Percentiles rank a stretch among this genome's conserved stretches.
These are phyloP conservation scores for Drosophila prostipennis DNA, from an alignment of 2,888 invertebrate species.

Conservation along the genomic window DNA sequence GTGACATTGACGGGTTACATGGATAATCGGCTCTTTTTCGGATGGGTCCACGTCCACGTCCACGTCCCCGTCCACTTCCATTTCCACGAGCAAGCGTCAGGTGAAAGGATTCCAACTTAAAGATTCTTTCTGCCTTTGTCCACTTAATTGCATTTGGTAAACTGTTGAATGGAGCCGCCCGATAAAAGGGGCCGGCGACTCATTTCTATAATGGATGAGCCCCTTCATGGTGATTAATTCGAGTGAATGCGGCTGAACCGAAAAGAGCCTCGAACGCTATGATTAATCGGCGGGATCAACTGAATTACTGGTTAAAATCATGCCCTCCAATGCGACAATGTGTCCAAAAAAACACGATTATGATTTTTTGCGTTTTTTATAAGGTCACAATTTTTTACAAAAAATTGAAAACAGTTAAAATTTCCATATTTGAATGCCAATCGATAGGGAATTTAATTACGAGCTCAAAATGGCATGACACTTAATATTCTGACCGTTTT, in stretches of 20 bases:
- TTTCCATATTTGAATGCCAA: too few relatives aligned
- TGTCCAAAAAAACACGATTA: too few relatives aligned
- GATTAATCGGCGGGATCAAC: constrained; percentile 23
- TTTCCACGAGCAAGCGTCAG: constrained; percentile 1
- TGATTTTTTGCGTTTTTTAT: too few relatives aligned
- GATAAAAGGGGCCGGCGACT: constrained; percentile 1
- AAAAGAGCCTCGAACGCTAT: constrained; percentile 6
- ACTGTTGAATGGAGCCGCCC: constrained; percentile 29
- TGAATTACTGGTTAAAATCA: constrained; percentile 1
- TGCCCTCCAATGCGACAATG: constrained; percentile 11
- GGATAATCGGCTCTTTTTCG: constrained; percentile 22
- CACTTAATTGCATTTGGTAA: constrained; percentile 38
- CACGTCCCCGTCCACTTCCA: too few relatives aligned
- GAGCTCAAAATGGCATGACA: too few relatives aligned
- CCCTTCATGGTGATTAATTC: constrained; percentile 37
- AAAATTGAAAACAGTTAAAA: too few relatives aligned
- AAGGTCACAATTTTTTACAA: too few relatives aligned
- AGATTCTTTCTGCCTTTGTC: constrained; percentile 26
- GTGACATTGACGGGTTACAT: constrained; percentile 22
- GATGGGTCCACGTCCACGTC: background rate
- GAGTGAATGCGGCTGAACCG: constrained; percentile 17
- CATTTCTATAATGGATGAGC: constrained; percentile 21
- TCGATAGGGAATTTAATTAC: too few relatives aligned
- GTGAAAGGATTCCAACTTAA: constrained; percentile 19
- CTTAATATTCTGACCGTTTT: too few relatives aligned